Evolutionary conservation across 2,797 vertebrate species (phyloP).

Genomic region (Aulostomus chinensis): DNA sequence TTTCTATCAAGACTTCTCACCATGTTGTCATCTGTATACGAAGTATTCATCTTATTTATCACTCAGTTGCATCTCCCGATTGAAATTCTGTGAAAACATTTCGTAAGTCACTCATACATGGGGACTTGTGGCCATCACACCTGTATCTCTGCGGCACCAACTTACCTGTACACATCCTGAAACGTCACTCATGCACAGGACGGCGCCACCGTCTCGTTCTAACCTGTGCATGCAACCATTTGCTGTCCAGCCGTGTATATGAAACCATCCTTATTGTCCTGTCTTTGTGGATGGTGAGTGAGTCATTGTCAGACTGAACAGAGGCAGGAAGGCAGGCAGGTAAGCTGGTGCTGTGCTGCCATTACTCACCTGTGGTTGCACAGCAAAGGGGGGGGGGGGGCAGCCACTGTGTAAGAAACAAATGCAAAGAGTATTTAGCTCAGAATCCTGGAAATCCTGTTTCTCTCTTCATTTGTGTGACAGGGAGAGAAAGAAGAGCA

Average conservation of each 20-base stretch:
- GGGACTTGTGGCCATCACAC: conserved; percentile 6
- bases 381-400: conserved; percentile 11
- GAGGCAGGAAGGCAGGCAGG: conserved; percentile 48
- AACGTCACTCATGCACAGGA: background rate
- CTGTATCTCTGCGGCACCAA: background rate
- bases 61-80: no score
- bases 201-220: conserved; percentile 1
- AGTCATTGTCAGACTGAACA: conserved; percentile 42
- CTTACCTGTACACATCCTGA: background rate
- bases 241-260: conserved; percentile 1
- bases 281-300: conserved; percentile 25
- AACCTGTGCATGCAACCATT: conserved; percentile 14
- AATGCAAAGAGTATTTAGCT: background rate
- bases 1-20: no score
- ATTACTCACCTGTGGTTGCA: conserved; percentile 63
- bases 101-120: no score
- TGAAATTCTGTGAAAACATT: no score
- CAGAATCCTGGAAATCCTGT: conserved; percentile 24
- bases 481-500: conserved; percentile 9
- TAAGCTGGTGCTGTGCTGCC: conserved; percentile 57
- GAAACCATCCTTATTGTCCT: background rate
- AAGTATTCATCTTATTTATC: no score
- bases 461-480: conserved; percentile 13
- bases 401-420: conserved; percentile 1
- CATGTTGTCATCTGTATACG: no score